Base-by-base conservation (phyloP, 1,140 invertebrate genomes). In the Gerris buenoi region DNA sequence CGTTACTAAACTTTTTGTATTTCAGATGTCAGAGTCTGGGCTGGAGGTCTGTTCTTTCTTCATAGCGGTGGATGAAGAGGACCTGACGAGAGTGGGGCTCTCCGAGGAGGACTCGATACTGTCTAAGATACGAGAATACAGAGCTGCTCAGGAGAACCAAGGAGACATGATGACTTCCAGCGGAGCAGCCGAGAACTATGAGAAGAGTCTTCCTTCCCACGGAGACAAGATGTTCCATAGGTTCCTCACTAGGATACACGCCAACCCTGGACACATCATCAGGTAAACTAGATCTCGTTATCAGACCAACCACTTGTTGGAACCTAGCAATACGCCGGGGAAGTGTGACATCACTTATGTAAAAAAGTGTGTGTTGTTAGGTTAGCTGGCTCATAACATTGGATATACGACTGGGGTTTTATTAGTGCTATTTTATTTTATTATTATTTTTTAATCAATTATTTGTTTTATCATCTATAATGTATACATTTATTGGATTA, bases 201-300 rank as follows among this genome's bases (percentile, higher is more conserved):
- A 93, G 70, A 89, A 90, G 72, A 81, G 81, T 10, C 73, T 83
- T 46, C 88, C 90, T 0, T 80, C 83, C 10, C 90, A 93, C 75
- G 90, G 89, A 1, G 90, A 94, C 75, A 81, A 84, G 69, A 81
- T 88, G 74, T 91, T 91, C 73, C 86, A 93, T 76, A 83, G 87
- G 68, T 93, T 93, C 72, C 71, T 88, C 1, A 84, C 84, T 27
- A 82, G 83, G 66, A 81, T 93, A 58, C 83, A 87, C 63, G 76
- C 81, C n/a, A 88, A 88, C 80, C 88, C 89, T 27, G 84, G 86
- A 27, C 91, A 93, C 75, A 81, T 92, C 70, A 76, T 94, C 58
- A 86, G 90, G 89, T 89, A 79, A 73, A 69, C 18, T 46, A 46
- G 5, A 46, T 46, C 5, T 46, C 25, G 1, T 58, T 58, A 61